Conservation (phyloP, 2,113 vertebrate species). For the Arothron firmamentum region DNA sequence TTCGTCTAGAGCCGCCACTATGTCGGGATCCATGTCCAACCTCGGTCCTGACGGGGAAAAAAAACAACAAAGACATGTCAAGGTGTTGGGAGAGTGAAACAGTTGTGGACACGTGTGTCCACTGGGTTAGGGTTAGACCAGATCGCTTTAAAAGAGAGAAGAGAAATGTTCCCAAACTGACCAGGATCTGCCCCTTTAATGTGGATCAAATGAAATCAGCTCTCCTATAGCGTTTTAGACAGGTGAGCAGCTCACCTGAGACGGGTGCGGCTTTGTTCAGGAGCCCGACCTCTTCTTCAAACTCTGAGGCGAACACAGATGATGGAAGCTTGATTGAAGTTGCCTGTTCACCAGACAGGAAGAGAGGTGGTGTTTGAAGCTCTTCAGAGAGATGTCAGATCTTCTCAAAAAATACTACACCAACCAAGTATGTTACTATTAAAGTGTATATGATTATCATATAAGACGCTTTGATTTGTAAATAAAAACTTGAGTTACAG, state of each 20-base stretch:
- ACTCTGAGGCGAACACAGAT: constrained; percentile 95
- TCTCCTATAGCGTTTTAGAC: no score
- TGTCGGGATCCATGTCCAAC: constrained; percentile 94
- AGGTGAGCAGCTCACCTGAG: constrained; percentile 86
- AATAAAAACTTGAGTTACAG: constrained; percentile 64
- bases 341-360: constrained; percentile 63
- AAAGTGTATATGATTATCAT: neutral
- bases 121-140: no score
- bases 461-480: neutral
- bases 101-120: no score
- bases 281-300: constrained; percentile 93
- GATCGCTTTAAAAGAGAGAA: neutral
- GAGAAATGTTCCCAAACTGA: neutral
- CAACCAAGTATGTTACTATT: no score
- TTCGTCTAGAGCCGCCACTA: constrained; percentile 93
- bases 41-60: constrained; percentile 78
- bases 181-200: neutral
- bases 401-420: no score
- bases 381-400: neutral
- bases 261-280: constrained; percentile 97
- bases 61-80: neutral
- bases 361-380: neutral
- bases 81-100: neutral
- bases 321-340: constrained; percentile 87
- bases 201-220: no score